Base-by-base conservation (phyloP, 1,140 invertebrate genomes). In the Marisa cornuarietis region DNA sequence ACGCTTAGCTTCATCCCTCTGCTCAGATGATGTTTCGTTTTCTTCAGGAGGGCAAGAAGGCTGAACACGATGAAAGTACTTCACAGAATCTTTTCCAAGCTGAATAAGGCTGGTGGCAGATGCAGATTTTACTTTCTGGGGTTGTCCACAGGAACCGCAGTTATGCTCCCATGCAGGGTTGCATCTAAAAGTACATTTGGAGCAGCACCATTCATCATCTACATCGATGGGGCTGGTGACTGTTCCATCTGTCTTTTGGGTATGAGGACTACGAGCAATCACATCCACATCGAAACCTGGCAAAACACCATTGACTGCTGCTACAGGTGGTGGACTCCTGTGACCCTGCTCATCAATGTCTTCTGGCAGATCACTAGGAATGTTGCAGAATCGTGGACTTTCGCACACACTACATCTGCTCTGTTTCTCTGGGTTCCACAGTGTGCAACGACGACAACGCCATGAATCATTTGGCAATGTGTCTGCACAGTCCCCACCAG, bases 161-260 rank as follows among this genome's bases (percentile, higher is more conserved):
- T 79, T 77, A 6, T 81, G 78, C 49, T 54, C 80, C 81, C 82
- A 87, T 16, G 71, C 31, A 51, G 87, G 83, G 78, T 89, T 89
- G 71, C 83, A 85, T n/a, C 77, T 71, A 78, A 85, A 88, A 26
- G 83, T 86, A 78, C 88, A 89, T 13, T 78, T 49, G 11, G 54
- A 31, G 75, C 88, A 89, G 18, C 69, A 84, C 88, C 88, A 89
- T 77, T 86, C 85, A 26, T 81, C 76, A 31, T 75, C 81, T 14
- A 78, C 83, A 61, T 65, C 58, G 13, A 62, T 14, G 18, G n/a
- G 54, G 16, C 54, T 58, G 11, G 16, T 11, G 4, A 9, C 11
- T 3, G 3, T 58, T 58, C 54, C 54, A 58, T 58, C 54, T 58
- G 54, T 18, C 54, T 14, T 18, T 18, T 58, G 54, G 54, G 54